These are phyloP conservation scores for Masnerella sp. DNA, from an alignment of 2,888 invertebrate genomes.

Conservation along the genomic window DNA sequence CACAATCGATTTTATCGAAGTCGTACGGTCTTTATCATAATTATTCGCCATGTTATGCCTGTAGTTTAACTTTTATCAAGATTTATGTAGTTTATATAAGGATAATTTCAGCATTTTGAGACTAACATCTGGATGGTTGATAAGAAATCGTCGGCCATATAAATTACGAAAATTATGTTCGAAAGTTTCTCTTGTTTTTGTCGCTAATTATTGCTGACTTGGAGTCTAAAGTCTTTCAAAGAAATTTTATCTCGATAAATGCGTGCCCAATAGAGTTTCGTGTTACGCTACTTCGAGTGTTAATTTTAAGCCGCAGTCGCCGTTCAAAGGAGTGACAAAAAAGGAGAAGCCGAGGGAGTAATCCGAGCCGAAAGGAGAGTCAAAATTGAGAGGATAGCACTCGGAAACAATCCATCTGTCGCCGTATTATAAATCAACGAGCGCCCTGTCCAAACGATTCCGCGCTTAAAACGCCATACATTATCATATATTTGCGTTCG, in stretches of 20 bases:
- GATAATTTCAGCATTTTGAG: constrained; percentile 16
- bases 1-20: constrained; percentile 5
- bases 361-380: constrained; percentile 30
- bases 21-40: constrained; percentile 6
- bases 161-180: too few relatives aligned
- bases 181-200: constrained; percentile 5
- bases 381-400: constrained; percentile 26
- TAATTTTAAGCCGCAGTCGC: constrained; percentile 38
- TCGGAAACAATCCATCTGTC: constrained; percentile 42
- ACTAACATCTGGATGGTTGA: neutral
- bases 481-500: constrained; percentile 28
- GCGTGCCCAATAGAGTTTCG: constrained; percentile 39
- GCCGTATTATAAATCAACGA: constrained; percentile 21
- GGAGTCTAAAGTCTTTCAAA: constrained; percentile 12
- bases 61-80: constrained; percentile 17
- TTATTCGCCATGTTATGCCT: constrained; percentile 6
- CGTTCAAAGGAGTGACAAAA: constrained; percentile 27
- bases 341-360: constrained; percentile 38
- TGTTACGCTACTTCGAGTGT: constrained; percentile 37
- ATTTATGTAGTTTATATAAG: constrained; percentile 1
- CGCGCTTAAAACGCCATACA: constrained; percentile 24
- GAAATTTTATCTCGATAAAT: constrained; percentile 38
- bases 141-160: constrained; percentile 4
- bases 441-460: neutral
- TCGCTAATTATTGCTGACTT: constrained; percentile 18